Evolutionary conservation across 2,113 vertebrate genomes (phyloP).

Genomic region (Corapipo altera): DNA sequence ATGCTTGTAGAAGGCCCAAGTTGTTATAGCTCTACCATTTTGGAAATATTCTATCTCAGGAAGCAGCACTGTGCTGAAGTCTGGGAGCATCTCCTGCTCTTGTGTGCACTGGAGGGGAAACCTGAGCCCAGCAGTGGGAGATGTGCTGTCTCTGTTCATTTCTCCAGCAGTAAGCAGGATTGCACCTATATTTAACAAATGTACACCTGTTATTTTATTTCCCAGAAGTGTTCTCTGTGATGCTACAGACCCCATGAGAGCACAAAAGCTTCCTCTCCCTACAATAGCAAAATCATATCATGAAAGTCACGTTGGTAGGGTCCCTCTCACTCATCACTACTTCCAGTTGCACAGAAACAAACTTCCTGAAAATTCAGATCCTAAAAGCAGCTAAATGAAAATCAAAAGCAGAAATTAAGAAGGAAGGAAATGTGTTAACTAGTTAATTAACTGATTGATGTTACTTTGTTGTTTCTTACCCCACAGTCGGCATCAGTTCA

Average conservation of each 20-base stretch:
- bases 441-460: slow-evolving; percentile 58
- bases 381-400: slow-evolving; percentile 22
- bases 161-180: slow-evolving; percentile 7
- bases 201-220: slow-evolving; percentile 49
- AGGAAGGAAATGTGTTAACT: slow-evolving; percentile 51
- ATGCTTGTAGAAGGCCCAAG: background rate
- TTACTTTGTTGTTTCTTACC: slow-evolving; percentile 28
- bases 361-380: slow-evolving; percentile 2
- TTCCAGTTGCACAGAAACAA: background rate
- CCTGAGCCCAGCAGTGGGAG: slow-evolving; percentile 10
- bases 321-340: background rate
- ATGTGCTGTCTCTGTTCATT: background rate
- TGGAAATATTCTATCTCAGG: background rate
- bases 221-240: background rate
- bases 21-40: background rate
- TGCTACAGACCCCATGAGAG: background rate
- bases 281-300: background rate
- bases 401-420: slow-evolving; percentile 37
- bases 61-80: background rate
- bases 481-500: background rate
- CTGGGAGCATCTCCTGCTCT: background rate
- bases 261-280: background rate
- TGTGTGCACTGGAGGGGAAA: background rate
- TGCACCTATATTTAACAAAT: slow-evolving; percentile 25
- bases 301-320: background rate